Evolutionary conservation across 2,797 vertebrate species (phyloP).

Genomic region (Halcyon badia): DNA sequence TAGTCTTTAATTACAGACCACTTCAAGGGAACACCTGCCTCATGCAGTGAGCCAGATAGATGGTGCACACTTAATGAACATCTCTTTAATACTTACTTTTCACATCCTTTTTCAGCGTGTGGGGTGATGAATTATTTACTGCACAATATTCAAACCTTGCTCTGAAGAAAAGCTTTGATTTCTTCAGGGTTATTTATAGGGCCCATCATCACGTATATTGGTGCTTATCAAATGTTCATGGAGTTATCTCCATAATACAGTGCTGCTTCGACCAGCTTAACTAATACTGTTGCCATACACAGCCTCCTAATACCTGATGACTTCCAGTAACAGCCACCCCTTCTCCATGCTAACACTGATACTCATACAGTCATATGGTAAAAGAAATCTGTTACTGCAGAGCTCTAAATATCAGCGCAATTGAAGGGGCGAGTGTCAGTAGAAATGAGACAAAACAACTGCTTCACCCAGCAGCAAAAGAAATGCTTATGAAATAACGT

Average conservation of each 20-base stretch:
- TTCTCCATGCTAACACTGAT: not conserved
- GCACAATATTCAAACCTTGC: not conserved
- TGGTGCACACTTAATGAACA: conserved; percentile 12
- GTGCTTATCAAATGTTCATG: not conserved
- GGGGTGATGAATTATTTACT: conserved; percentile 30
- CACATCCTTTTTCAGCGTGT: not conserved
- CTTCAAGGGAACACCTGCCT: conserved; percentile 61
- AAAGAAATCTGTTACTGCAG: not conserved
- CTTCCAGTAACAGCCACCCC: not conserved
- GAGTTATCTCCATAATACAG: not conserved
- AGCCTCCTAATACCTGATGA: not conserved
- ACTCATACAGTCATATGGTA: not conserved
- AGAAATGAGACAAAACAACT: not conserved
- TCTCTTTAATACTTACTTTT: not conserved
- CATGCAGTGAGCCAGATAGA: not conserved
- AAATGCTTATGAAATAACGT: not conserved
- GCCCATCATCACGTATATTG: not conserved
- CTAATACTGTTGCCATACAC: not conserved
- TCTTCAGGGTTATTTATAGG: not conserved
- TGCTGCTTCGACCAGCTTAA: not conserved
- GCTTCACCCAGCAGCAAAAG: not conserved
- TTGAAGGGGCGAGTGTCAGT: not conserved
- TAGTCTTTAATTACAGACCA: conserved; percentile 50
- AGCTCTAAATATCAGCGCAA: not conserved
- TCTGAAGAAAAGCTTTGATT: not conserved